These are phyloP conservation scores for Dromococcyx pavoninus DNA, from an alignment of 2,797 vertebrate species.

Conservation along the genomic window DNA sequence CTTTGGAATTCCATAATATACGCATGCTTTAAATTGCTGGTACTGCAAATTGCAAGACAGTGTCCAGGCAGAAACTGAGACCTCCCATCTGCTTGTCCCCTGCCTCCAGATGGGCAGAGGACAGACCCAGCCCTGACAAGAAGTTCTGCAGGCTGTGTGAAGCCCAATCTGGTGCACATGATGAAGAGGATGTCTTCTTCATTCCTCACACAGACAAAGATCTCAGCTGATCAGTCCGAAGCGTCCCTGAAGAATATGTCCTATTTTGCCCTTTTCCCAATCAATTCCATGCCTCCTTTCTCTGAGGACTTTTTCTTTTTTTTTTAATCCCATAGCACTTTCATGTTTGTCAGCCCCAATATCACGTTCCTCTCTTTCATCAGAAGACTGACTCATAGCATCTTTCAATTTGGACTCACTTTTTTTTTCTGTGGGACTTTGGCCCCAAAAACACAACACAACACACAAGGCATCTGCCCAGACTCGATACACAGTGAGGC, in stretches of 20 bases:
- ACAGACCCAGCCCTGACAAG: rapidly evolving
- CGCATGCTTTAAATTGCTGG: background rate
- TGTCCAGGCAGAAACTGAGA: background rate
- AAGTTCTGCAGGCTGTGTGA: background rate
- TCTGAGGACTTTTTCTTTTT: background rate
- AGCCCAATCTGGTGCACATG: rapidly evolving
- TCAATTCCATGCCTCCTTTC: background rate
- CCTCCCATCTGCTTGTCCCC: no score
- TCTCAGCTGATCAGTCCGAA: rapidly evolving
- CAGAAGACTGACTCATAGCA: slow-evolving; percentile 44
- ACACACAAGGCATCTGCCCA: background rate
- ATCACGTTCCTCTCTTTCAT: slow-evolving; percentile 27
- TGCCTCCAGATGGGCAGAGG: rapidly evolving
- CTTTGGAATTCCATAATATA: background rate
- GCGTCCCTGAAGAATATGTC: background rate
- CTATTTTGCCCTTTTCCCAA: background rate
- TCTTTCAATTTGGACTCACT: background rate
- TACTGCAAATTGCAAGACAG: background rate
- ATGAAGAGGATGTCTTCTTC: background rate
- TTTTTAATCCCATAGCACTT: background rate
- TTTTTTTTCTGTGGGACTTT: background rate
- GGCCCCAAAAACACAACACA: slow-evolving; percentile 15
- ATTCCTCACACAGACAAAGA: background rate
- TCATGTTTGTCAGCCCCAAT: slow-evolving; percentile 11
- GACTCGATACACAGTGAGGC: background rate